phyloP scores from a whole-genome alignment of 1,140 invertebrate species.

The Scaptomyza hsui region DNA sequence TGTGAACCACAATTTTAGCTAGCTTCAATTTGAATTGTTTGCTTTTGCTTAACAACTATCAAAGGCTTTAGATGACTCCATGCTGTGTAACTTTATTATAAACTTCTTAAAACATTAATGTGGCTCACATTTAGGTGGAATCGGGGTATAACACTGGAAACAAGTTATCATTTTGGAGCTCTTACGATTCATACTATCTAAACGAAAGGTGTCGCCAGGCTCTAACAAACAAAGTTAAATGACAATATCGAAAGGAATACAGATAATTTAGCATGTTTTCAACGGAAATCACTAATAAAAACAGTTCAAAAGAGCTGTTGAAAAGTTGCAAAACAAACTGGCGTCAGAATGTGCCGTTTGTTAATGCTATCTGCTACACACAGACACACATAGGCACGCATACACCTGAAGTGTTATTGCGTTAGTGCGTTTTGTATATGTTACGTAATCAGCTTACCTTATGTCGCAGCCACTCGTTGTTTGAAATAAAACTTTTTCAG shows the following conservation, averaged over 20 bases:
- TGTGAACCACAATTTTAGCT: background rate
- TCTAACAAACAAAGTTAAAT: background rate
- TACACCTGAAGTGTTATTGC: background rate
- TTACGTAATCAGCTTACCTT: constrained; percentile 79
- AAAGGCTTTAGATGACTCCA: no score
- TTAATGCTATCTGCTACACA: constrained; percentile 63
- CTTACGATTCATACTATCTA: constrained; percentile 16
- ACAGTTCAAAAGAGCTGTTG: constrained; percentile 69
- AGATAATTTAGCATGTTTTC: constrained; percentile 72
- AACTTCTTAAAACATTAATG: no score
- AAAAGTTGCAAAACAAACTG: constrained; percentile 79
- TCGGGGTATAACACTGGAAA: background rate
- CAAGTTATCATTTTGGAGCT: background rate
- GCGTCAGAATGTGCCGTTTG: constrained; percentile 62
- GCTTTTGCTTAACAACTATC: no score
- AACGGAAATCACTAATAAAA: constrained; percentile 80
- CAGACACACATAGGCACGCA: constrained; percentile 12
- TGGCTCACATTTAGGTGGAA: no score
- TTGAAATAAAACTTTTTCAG: constrained; percentile 51
- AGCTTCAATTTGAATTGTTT: background rate
- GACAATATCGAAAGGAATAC: constrained; percentile 21
- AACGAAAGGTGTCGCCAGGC: constrained; percentile 19
- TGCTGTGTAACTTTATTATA: no score
- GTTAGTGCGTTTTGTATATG: constrained; percentile 24
- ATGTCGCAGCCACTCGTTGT: constrained; percentile 39